Percentiles rank a stretch among this genome's conserved stretches.
These are phyloP conservation scores for Aleiodes alternator DNA, from an alignment of 2,888 invertebrate genomes.

Conservation along the genomic window DNA sequence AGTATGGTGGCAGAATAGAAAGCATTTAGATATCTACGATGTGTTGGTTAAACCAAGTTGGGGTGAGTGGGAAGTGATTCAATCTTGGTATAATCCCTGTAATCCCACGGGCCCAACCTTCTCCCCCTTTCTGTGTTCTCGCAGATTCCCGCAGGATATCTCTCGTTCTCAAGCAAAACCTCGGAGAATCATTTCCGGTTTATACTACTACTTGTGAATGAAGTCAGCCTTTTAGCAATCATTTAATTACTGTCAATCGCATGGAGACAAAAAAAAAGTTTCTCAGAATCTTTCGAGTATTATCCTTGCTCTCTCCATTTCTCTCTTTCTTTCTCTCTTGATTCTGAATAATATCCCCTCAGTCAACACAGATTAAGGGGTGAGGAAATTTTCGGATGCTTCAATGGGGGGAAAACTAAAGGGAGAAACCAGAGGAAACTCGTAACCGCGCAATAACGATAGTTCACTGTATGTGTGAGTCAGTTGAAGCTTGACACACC, in stretches of 20 bases:
- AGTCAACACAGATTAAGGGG: conserved; percentile 28
- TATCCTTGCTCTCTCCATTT: background rate
- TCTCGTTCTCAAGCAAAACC: conserved; percentile 20
- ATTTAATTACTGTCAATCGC: conserved; percentile 34
- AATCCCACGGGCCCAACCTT: conserved; percentile 66
- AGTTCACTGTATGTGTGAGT: conserved; percentile 28
- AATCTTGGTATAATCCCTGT: conserved; percentile 70
- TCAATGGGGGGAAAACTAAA: conserved; percentile 50
- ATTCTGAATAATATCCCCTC: background rate
- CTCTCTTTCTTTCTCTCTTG: background rate
- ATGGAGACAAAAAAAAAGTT: conserved; percentile 8
- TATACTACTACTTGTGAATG: conserved; percentile 32
- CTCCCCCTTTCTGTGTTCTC: conserved; percentile 42
- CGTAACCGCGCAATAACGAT: conserved; percentile 68
- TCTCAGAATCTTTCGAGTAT: conserved; percentile 15
- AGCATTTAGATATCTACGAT: conserved; percentile 44
- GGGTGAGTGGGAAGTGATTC: conserved; percentile 68
- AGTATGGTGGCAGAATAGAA: background rate
- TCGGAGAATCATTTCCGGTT: conserved; percentile 32
- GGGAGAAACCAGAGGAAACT: conserved; percentile 50
- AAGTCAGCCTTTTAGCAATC: conserved; percentile 47
- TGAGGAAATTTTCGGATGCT: conserved; percentile 19
- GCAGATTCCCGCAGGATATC: conserved; percentile 35
- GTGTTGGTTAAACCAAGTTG: conserved; percentile 27
- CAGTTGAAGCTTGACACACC: conserved; percentile 42